Percentiles rank a stretch among this genome's conserved stretches.
Evolutionary conservation across 2,797 vertebrate species (phyloP).

Genomic region (Dendrocincla fuliginosa): DNA sequence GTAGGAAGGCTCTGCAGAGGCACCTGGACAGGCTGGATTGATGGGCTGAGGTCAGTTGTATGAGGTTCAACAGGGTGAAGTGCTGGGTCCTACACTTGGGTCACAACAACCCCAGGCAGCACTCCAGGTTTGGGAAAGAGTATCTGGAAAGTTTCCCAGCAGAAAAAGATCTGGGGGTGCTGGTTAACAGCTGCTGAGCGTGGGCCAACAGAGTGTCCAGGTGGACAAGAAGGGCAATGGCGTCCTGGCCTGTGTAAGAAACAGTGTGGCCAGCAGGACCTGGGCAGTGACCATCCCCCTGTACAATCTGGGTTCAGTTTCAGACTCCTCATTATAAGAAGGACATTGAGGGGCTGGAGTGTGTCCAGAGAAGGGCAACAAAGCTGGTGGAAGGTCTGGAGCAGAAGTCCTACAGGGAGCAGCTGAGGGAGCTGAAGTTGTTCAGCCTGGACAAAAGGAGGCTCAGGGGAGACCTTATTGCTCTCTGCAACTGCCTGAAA

Average conservation of each 20-base stretch:
- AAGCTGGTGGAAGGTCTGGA: neutral
- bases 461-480: neutral
- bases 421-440: neutral
- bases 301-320: neutral
- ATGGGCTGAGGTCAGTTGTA: fast-evolving
- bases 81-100: fast-evolving
- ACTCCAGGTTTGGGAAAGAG: neutral
- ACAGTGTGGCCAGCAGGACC: neutral
- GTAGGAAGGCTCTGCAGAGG: neutral
- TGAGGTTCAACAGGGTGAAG: neutral
- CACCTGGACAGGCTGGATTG: fast-evolving
- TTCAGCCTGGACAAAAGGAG: neutral
- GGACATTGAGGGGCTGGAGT: fast-evolving
- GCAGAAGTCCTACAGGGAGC: neutral
- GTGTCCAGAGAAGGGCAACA: neutral
- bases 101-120: fast-evolving
- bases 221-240: neutral
- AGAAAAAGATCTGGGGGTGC: neutral
- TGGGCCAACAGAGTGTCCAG: neutral
- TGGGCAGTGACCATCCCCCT: neutral
- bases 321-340: neutral
- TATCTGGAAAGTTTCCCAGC: neutral
- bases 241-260: neutral
- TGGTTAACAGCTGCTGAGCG: neutral
- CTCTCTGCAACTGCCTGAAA: too few relatives aligned